Evolutionary conservation across 2,888 invertebrate species (phyloP).

Genomic region (Aelia acuminata): DNA sequence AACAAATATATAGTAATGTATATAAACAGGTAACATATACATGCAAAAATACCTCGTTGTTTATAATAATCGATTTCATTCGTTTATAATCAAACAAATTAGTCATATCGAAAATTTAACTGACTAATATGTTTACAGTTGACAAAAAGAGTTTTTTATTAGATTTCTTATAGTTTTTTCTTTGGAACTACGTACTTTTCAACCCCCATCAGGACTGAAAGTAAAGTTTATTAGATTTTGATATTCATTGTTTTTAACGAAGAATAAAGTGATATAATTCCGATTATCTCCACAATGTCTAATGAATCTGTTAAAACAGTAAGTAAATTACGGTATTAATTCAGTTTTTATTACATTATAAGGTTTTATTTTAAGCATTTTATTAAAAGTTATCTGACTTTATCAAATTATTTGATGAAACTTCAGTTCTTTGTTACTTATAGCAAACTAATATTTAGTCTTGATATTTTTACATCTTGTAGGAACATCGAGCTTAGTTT

Average conservation of each 20-base stretch:
- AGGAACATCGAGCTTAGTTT: too few relatives aligned
- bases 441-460: background rate
- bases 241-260: background rate
- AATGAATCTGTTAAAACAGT: slow-evolving; percentile 76
- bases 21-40: too few relatives aligned
- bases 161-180: background rate
- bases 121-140: slow-evolving; percentile 2
- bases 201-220: background rate
- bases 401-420: background rate
- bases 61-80: background rate
- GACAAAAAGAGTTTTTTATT: background rate
- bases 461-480: background rate
- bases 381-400: background rate
- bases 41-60: background rate
- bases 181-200: background rate
- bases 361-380: background rate
- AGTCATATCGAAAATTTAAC: background rate
- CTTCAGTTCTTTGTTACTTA: background rate
- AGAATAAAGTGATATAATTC: background rate
- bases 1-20: too few relatives aligned
- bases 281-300: slow-evolving; percentile 71
- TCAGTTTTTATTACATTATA: background rate
- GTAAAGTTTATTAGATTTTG: background rate
- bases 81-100: background rate
- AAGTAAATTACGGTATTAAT: slow-evolving; percentile 68